Base-by-base conservation (phyloP, 2,113 vertebrate genomes). In the Microcebus lehilahytsara region DNA sequence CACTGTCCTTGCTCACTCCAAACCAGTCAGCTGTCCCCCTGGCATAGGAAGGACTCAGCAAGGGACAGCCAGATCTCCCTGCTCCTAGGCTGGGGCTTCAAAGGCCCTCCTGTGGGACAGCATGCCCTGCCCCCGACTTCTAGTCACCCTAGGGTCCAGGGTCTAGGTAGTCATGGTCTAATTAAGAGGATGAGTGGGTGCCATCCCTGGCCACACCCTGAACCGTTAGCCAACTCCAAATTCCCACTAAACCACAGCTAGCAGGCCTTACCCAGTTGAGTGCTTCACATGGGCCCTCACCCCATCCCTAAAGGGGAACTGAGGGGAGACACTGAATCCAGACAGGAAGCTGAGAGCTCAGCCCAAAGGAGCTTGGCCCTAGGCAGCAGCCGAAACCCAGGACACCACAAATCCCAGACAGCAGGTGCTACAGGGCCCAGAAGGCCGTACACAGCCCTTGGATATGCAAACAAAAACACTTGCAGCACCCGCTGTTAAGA, bases 11-110 rank as follows among this genome's bases (percentile, higher is more conserved):
- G 96, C 99, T 99, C 96, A 99, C 99, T 62, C 99, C 99, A 81
- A 99, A 99, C 99, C 99, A 99, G 98, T 99, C 99, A 0, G 99
- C 99, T 0, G 99, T 99, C 96, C 99, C 99, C 99, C 99, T 99
- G 98, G 67, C 90, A 42, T 25, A 19, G 78, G 51, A 85, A 37
- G 67, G n/a, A 42, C 88, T 94, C 89, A 96, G 93, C 77, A 25
- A 34, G 46, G 34, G 62, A 75, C 51, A 49, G 46, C 67, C 53
- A 25, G 40, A 30, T 4, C 30, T 22, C 30, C 40, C 25, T 34
- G 34, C 10, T 80, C 77, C 81, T 66, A 27, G 30, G 22, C 11
- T 40, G 5, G 5, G 58, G 64, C 84, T 74, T 56, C 74, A 42
- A 23, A 40, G 40, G 49, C 19, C 56, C 27, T 6, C n/a, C 51